Conservation (phyloP, 2,797 vertebrate genomes). For the Aldrovandia affinis region DNA sequence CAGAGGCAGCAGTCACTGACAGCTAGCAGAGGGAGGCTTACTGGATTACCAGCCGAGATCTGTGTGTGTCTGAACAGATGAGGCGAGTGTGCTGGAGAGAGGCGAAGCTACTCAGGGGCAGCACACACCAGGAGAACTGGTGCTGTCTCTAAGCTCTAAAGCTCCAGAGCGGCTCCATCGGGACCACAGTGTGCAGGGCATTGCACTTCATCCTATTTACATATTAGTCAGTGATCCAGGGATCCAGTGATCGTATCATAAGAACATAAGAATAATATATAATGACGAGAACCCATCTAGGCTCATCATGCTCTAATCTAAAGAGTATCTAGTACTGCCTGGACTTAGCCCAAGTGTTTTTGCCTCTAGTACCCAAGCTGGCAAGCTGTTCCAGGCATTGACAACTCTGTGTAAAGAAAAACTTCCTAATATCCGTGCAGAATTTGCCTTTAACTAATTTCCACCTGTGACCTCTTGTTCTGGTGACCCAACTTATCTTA, state of each 20-base stretch:
- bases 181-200: background rate
- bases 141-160: background rate
- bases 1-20: conserved; percentile 6
- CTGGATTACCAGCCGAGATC: conserved; percentile 6
- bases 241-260: background rate
- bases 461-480: no score
- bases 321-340: no score
- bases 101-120: conserved; percentile 13
- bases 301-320: no score
- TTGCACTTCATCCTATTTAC: background rate
- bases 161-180: background rate
- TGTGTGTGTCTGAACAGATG: conserved; percentile 25
- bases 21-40: conserved; percentile 15
- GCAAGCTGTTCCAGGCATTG: no score
- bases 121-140: background rate
- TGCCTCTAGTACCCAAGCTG: no score
- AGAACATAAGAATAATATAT: no score
- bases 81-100: conserved; percentile 2
- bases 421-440: no score
- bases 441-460: no score
- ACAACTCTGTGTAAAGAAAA: no score
- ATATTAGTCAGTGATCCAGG: background rate
- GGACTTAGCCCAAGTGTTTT: no score
- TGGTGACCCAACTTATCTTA: no score
- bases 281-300: no score